Base-by-base conservation (phyloP, 1,140 invertebrate species). In the Ylistrum balloti region DNA sequence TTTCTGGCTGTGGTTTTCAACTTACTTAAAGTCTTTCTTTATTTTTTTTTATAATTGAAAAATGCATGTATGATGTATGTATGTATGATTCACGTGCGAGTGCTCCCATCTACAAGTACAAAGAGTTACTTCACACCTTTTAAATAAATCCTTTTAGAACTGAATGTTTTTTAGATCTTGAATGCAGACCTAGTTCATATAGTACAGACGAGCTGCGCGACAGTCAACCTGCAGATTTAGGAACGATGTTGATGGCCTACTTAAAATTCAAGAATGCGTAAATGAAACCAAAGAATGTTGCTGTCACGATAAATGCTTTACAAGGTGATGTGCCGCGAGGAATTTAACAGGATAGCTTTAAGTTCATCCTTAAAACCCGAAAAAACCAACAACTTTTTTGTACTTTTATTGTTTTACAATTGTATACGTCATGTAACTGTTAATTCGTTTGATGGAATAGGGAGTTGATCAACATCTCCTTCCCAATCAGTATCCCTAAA, bases 201-300 rank as follows among this genome's bases (percentile, higher is more conserved):
- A 28, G 56, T 74, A 74, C 56, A n/a, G 5, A 17, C 56, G n/a
- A 0, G 56, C 56, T 74, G 7, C n/a, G n/a, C 56, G n/a, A 5
- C 56, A 28, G 56, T n/a, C 15, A 28, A 74, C 22, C 22, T 22
- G 22, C 20, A 74, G 56, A 28, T 9, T 74, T n/a, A 74, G 28
- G 56, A 1, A 74, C n/a, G 56, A 28, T 74, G 56, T 74, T 13
- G 56, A 74, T 74, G 17, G 56, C 56, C 56, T 74, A 74, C 56
- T 74, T 74, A 74, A 28, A 74, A 74, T 74, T 74, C 56, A 74
- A 74, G 56, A 74, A 74, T 74, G 56, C 56, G 56, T 74, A 74
- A 74, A 74, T 74, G 56, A 74, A 74, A 74, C 56, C 56, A 74
- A 74, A 74, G 56, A 74, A 74, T 74, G 56, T 74, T 74, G 56